Evolutionary conservation across 2,888 invertebrate genomes (phyloP), one percentile per base, ranked within the genome.

Genomic region (Coleophora deauratella): DNA sequence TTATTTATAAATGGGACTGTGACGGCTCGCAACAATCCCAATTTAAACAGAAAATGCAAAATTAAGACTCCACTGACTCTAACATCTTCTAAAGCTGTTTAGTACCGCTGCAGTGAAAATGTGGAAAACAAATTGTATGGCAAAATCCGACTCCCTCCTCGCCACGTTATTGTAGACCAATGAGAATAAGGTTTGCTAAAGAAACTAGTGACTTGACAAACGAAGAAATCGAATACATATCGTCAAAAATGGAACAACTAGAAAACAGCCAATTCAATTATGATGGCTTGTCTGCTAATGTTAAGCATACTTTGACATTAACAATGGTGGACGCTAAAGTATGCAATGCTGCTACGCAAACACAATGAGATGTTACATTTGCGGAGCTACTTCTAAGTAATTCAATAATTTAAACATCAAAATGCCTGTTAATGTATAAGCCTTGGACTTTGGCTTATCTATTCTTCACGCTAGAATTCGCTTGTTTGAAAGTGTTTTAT

Each of bases 41-140:
- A 42, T 62, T 42, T 43, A 55, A 61, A 46, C 59, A 60, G 46
- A 57, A 48, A 47, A 47, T 61, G 37, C 40, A 52, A 35, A 52
- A 49, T 44, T 44, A 43, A 34, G 37, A 14, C 9, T 49, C 43
- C 37, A 44, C 43, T 11, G 57, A 59, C 38, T 42, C 50, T 12
- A 50, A 54, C 33, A 37, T 40, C 8, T 47, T 46, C 35, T 36
- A 43, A 33, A 45, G 45, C 30, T 46, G 37, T 14, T 28, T 49
- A 14, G 46, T 49, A 13, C 42, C 44, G 3, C 33, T 47, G 30
- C 32, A 44, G 31, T 30, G 43, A n/a, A 41, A 34, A 33, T 30
- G 27, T 36, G 33, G 1, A 15, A 33, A 28, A 10, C 33, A 41
- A 33, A 40, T 34, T 28, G 35, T 35, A 28, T 40, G 40, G 40